phyloP scores from a whole-genome alignment of 2,888 invertebrate species.

The Allacma fusca region DNA sequence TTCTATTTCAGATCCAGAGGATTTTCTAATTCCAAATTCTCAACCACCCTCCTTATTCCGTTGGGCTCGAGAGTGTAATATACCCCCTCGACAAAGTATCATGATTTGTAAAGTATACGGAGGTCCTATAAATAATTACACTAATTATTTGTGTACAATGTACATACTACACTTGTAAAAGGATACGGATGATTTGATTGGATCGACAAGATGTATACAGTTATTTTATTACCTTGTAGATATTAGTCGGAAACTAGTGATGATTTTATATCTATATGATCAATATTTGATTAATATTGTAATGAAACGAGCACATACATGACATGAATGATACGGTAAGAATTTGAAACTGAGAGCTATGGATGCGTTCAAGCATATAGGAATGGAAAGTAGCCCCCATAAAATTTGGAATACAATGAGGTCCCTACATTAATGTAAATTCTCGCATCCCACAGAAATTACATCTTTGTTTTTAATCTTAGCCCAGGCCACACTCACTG shows the following conservation, averaged over 20 bases:
- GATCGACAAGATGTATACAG: no score
- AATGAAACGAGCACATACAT: not conserved
- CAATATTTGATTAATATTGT: no score
- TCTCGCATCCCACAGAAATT: not conserved
- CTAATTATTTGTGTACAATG: no score
- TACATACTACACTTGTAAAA: no score
- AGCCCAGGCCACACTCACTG: not conserved
- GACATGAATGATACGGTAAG: not conserved
- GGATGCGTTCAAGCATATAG: constrained; percentile 20
- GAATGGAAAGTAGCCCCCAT: constrained; percentile 4
- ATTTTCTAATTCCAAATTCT: constrained; percentile 24
- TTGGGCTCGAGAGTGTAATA: no score
- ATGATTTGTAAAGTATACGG: no score
- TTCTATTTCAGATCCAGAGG: constrained; percentile 1
- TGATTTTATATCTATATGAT: not conserved
- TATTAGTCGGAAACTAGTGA: not conserved
- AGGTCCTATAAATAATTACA: no score
- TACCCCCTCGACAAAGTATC: no score
- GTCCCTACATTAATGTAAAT: not conserved
- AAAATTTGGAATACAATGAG: not conserved
- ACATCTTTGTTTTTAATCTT: not conserved
- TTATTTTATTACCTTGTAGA: no score
- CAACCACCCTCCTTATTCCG: not conserved
- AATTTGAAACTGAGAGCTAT: constrained; percentile 11
- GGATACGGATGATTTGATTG: no score